A percentile compares a stretch with the other conserved stretches of the same genome.
Conservation (phyloP, 2,113 vertebrate species). For the Oostethus manadensis region DNA sequence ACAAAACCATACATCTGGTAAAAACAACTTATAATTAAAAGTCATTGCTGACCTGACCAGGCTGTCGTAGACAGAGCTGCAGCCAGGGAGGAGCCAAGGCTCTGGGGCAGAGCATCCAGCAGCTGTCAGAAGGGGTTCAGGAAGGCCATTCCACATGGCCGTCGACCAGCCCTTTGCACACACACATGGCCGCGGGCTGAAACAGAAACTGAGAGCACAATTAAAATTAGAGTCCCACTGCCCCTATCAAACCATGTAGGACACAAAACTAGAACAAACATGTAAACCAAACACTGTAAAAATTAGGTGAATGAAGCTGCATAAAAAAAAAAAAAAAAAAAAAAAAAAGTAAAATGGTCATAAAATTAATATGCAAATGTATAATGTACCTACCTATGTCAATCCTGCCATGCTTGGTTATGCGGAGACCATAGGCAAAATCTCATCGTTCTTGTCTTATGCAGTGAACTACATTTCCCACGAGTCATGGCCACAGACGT, state of each 20-base stretch:
- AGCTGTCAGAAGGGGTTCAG: conserved; percentile 39
- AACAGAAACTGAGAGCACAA: conserved; percentile 33
- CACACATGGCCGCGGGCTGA: conserved; percentile 38
- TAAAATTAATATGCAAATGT: not conserved
- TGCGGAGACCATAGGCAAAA: not conserved
- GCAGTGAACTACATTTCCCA: no score
- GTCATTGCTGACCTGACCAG: conserved; percentile 68
- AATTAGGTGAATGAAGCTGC: not conserved
- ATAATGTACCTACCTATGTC: not conserved
- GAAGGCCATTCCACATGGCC: conserved; percentile 50
- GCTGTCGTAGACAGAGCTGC: conserved; percentile 73
- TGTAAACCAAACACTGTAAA: not conserved
- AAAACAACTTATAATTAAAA: not conserved
- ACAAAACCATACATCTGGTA: not conserved
- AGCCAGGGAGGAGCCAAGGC: conserved; percentile 78
- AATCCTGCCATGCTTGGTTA: not conserved
- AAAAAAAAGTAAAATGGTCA: no score
- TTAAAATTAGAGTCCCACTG: not conserved
- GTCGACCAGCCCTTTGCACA: conserved; percentile 56
- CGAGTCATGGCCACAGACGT: no score
- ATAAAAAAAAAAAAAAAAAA: no score
- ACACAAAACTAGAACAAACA: not conserved
- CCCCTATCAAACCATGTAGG: not conserved
- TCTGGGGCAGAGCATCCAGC: conserved; percentile 56
- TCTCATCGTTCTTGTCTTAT: not conserved